A percentile compares a stretch with the other conserved stretches of the same genome.
phyloP scores from a whole-genome alignment of 2,113 vertebrate species.

The Ceyx margarethae region DNA sequence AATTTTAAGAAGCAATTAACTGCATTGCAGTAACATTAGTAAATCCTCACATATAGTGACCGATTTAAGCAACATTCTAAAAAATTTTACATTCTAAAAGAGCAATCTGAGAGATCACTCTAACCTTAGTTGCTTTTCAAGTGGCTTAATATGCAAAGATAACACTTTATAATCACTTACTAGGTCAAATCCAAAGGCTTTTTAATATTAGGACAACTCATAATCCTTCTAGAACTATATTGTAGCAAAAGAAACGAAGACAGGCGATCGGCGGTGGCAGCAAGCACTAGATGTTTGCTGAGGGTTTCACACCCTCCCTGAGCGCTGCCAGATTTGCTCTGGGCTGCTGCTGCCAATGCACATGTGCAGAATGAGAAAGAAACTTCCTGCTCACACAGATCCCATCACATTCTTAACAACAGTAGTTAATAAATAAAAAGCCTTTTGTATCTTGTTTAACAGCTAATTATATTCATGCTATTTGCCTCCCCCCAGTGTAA shows the following conservation, averaged over 20 bases:
- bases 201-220: not conserved
- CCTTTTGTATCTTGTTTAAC: conserved; percentile 57
- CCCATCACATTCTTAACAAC: conserved; percentile 54
- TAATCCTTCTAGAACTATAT: not conserved
- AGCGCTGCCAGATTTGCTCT: conserved; percentile 44
- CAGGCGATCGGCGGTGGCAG: not conserved
- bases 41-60: not conserved
- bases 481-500: not conserved
- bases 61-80: not conserved
- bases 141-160: not conserved
- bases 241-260: not conserved
- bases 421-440: conserved; percentile 65
- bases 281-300: conserved; percentile 20
- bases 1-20: not conserved
- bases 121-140: not conserved
- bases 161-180: conserved; percentile 3
- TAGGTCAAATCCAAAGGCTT: conserved; percentile 21
- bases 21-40: not conserved
- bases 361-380: conserved; percentile 64
- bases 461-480: conserved; percentile 31
- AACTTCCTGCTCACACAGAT: conserved; percentile 57
- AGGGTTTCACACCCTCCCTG: conserved; percentile 20
- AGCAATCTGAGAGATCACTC: not conserved
- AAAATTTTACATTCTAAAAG: not conserved
- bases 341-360: conserved; percentile 56